phyloP scores from a whole-genome alignment of 1,140 invertebrate genomes.

The Drosophila tsacasi region DNA sequence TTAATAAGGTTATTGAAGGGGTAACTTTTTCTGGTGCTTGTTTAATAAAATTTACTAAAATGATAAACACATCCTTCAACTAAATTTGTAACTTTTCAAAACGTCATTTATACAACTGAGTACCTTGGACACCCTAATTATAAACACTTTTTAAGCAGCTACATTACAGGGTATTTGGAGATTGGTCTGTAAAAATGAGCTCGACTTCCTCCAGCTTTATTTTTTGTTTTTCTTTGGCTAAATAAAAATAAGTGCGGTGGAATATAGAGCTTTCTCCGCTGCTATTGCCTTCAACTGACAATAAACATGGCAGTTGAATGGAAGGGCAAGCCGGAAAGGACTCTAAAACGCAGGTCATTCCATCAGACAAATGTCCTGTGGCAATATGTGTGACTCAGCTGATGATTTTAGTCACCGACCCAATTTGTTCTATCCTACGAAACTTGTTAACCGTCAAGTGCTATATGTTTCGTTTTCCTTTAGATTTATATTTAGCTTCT shows the following conservation, averaged over 20 bases:
- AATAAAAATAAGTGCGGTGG: constrained; percentile 68
- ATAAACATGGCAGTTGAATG: constrained; percentile 58
- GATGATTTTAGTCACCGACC: constrained; percentile 14
- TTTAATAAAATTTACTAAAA: neutral
- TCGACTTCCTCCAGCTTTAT: constrained; percentile 14
- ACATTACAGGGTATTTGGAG: neutral
- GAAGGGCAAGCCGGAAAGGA: constrained; percentile 38
- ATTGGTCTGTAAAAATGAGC: constrained; percentile 13
- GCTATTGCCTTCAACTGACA: constrained; percentile 59
- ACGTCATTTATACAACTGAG: too few relatives aligned
- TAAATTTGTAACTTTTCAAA: too few relatives aligned
- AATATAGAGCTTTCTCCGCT: constrained; percentile 13
- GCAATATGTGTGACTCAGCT: constrained; percentile 36
- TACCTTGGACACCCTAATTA: too few relatives aligned
- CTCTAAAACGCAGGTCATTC: constrained; percentile 55
- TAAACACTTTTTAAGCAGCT: neutral
- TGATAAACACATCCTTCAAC: too few relatives aligned
- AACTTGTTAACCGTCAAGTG: neutral
- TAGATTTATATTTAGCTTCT: neutral
- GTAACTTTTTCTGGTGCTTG: neutral
- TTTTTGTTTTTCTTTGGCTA: constrained; percentile 40
- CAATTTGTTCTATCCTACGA: neutral
- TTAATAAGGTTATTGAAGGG: neutral
- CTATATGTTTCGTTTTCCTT: neutral
- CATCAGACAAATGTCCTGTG: constrained; percentile 49